phyloP scores from a whole-genome alignment of 2,113 vertebrate species.

The Platysteira castanea region DNA sequence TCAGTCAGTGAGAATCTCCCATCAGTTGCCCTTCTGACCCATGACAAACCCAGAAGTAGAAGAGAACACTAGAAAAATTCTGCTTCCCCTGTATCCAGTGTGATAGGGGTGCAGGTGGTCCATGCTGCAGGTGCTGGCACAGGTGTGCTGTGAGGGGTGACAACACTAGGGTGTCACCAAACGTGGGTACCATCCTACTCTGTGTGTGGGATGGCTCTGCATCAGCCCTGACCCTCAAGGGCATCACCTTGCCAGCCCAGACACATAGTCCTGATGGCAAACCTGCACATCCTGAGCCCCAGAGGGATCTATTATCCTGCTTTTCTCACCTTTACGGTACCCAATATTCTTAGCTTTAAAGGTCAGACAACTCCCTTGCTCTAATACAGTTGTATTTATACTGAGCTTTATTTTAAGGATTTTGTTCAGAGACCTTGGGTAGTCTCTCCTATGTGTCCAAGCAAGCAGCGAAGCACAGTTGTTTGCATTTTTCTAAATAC shows the following conservation, averaged over 20 bases:
- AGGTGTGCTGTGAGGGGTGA: no score
- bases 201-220: fast-evolving
- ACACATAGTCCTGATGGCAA: fast-evolving
- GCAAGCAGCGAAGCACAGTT: not conserved
- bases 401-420: not conserved
- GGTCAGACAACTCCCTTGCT: not conserved
- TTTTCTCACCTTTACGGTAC: not conserved
- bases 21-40: not conserved
- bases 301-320: not conserved
- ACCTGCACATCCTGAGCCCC: not conserved
- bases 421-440: not conserved
- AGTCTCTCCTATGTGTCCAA: not conserved
- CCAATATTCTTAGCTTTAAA: not conserved
- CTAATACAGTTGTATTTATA: not conserved
- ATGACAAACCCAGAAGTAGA: not conserved
- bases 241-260: not conserved
- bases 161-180: not conserved
- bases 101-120: fast-evolving
- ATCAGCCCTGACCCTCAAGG: not conserved
- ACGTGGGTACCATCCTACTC: not conserved
- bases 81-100: fast-evolving
- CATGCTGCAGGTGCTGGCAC: not conserved
- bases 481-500: not conserved
- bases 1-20: not conserved
- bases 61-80: not conserved